phyloP scores from a whole-genome alignment of 1,140 invertebrate species.

The Chymomyza costata region DNA sequence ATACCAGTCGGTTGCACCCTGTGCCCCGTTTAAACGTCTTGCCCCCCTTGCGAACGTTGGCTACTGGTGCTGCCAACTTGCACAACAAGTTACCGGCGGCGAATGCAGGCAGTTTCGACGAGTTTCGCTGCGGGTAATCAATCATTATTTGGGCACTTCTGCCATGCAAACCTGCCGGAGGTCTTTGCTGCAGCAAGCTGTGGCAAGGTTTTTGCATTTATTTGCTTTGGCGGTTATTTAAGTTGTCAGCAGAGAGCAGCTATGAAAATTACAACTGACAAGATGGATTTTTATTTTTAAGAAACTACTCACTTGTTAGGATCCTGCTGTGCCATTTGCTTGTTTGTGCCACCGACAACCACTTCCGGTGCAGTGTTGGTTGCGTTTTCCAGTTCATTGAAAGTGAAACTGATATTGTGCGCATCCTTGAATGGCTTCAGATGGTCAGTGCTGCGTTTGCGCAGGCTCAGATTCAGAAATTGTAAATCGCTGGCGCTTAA shows the following conservation, averaged over 20 bases:
- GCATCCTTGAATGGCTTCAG: constrained; percentile 74
- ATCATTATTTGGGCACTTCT: constrained; percentile 49
- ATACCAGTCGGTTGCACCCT: constrained; percentile 29
- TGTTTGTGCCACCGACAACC: constrained; percentile 15
- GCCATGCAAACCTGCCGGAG: background rate
- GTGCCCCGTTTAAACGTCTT: too few species aligned
- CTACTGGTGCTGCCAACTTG: constrained; percentile 43
- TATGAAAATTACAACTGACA: constrained; percentile 54
- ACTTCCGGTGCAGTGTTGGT: constrained; percentile 23
- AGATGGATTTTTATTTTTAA: constrained; percentile 10
- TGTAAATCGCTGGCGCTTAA: constrained; percentile 67
- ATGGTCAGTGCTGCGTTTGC: constrained; percentile 66
- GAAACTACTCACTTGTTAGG: constrained; percentile 67
- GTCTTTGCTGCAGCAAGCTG: background rate
- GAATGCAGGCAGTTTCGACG: constrained; percentile 2
- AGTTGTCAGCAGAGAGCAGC: constrained; percentile 56
- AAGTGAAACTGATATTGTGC: constrained; percentile 74
- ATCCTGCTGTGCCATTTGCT: constrained; percentile 52
- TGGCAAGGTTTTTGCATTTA: constrained; percentile 43
- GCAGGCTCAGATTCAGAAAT: constrained; percentile 70
- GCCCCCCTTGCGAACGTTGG: too few species aligned
- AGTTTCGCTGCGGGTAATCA: constrained; percentile 43
- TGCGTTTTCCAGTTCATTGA: constrained; percentile 52
- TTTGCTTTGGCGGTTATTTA: constrained; percentile 22
- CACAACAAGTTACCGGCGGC: constrained; percentile 55